phyloP scores from a whole-genome alignment of 2,888 invertebrate species.

The Eurois occulta region DNA sequence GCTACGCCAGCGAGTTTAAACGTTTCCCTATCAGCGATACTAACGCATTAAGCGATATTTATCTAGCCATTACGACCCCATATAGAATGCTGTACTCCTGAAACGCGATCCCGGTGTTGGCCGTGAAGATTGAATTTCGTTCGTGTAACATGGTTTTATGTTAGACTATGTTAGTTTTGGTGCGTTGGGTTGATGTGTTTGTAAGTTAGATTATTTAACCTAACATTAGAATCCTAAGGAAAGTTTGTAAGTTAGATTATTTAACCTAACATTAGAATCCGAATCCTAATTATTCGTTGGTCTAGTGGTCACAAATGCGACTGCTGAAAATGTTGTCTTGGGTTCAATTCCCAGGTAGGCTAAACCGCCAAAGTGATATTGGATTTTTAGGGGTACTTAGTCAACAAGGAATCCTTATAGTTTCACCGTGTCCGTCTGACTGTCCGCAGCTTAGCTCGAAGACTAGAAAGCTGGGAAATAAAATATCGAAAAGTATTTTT shows the following conservation, averaged over 20 bases:
- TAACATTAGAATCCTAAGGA: neutral
- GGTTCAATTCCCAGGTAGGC: neutral
- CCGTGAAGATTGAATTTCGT: conserved; percentile 49
- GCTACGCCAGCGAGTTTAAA: conserved; percentile 41
- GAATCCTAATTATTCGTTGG: no score
- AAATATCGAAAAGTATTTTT: no score
- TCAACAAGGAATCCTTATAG: no score
- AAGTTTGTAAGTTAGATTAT: neutral
- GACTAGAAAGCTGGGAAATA: no score
- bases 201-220: neutral
- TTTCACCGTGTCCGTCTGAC: no score
- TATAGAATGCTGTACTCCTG: conserved; percentile 29
- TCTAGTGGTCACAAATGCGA: neutral
- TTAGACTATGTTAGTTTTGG: conserved; percentile 12
- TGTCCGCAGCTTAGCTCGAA: no score
- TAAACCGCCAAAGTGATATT: neutral
- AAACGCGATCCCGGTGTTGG: conserved; percentile 32
- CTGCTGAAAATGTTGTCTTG: neutral
- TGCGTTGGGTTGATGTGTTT: conserved; percentile 5
- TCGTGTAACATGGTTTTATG: conserved; percentile 37
- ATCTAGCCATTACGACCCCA: conserved; percentile 53
- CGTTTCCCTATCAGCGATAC: conserved; percentile 52
- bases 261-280: neutral
- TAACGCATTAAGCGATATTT: conserved; percentile 56
- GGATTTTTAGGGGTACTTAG: no score